A percentile compares a stretch with the other conserved stretches of the same genome.
Evolutionary conservation across 2,888 invertebrate species (phyloP).

Genomic region (Empis stercorea): DNA sequence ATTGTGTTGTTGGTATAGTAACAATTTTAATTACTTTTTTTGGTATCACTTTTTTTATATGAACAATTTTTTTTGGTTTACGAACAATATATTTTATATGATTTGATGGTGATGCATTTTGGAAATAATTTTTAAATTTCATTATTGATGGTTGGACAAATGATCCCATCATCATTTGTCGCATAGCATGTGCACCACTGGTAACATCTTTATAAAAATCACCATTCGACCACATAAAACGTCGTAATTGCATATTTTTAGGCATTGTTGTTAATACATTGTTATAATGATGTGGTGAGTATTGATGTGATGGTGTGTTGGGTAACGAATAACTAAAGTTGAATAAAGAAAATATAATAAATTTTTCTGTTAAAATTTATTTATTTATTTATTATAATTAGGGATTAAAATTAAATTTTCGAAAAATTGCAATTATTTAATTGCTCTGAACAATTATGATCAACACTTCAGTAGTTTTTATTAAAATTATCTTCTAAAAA

Average conservation of each 20-base stretch:
- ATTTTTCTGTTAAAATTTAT: no score
- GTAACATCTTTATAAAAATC: conserved; percentile 21
- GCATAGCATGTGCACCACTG: conserved; percentile 23
- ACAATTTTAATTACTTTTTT: conserved; percentile 5
- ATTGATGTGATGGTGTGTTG: no score
- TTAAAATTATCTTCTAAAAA: no score
- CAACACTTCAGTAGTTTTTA: no score
- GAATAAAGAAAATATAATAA: no score
- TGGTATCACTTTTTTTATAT: not conserved
- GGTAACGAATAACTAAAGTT: not conserved
- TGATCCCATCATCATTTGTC: conserved; percentile 16
- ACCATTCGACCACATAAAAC: conserved; percentile 33
- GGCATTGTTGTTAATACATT: conserved; percentile 1
- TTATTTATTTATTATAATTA: no score
- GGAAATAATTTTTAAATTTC: no score
- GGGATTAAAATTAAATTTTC: no score
- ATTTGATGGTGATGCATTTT: conserved; percentile 21
- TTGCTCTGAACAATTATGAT: no score
- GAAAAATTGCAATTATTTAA: no score
- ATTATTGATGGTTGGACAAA: not conserved
- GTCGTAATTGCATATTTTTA: conserved; percentile 25
- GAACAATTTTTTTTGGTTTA: conserved; percentile 12
- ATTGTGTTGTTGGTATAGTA: not conserved
- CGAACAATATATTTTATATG: conserved; percentile 27
- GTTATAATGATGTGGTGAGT: not conserved